phyloP scores from a whole-genome alignment of 2,888 invertebrate genomes.

The Drosophila melanosoma region DNA sequence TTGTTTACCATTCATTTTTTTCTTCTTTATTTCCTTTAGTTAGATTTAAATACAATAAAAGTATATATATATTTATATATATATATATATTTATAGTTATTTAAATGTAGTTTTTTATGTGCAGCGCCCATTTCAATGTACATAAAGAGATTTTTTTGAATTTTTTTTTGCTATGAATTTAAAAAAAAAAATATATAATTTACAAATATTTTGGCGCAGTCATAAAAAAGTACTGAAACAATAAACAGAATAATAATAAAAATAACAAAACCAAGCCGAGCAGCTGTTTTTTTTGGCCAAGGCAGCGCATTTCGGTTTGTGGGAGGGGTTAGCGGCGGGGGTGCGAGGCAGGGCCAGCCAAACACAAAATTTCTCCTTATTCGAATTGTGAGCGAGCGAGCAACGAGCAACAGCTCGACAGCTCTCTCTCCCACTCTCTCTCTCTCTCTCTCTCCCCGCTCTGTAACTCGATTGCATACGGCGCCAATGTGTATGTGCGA shows the following conservation, averaged over 20 bases:
- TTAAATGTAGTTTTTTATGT: slow-evolving; percentile 55
- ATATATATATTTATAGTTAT: slow-evolving; percentile 31
- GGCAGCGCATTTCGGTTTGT: slow-evolving; percentile 43
- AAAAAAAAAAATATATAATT: slow-evolving; percentile 63
- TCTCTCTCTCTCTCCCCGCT: background rate
- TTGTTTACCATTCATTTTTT: slow-evolving; percentile 29
- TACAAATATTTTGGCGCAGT: slow-evolving; percentile 77
- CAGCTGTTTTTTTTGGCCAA: slow-evolving; percentile 58
- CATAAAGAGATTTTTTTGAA: slow-evolving; percentile 49
- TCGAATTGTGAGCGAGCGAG: slow-evolving; percentile 45
- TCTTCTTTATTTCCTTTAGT: slow-evolving; percentile 32
- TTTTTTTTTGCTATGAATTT: slow-evolving; percentile 51
- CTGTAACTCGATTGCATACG: slow-evolving; percentile 17
- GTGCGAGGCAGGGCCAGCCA: slow-evolving; percentile 40
- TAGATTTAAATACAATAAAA: slow-evolving; percentile 51
- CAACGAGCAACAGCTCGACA: slow-evolving; percentile 10
- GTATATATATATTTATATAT: slow-evolving; percentile 26
- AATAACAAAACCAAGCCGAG: slow-evolving; percentile 67
- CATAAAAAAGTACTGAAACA: slow-evolving; percentile 58
- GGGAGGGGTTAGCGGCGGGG: slow-evolving; percentile 16
- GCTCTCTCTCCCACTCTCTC: slow-evolving; percentile 35
- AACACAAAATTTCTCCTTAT: slow-evolving; percentile 52
- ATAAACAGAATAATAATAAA: slow-evolving; percentile 69
- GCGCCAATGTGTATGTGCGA: slow-evolving; percentile 12
- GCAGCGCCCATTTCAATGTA: slow-evolving; percentile 66